Percentiles rank a stretch among this genome's conserved stretches.
Evolutionary conservation across 2,113 vertebrate genomes (phyloP).

Genomic region (Tapirus terrestris): DNA sequence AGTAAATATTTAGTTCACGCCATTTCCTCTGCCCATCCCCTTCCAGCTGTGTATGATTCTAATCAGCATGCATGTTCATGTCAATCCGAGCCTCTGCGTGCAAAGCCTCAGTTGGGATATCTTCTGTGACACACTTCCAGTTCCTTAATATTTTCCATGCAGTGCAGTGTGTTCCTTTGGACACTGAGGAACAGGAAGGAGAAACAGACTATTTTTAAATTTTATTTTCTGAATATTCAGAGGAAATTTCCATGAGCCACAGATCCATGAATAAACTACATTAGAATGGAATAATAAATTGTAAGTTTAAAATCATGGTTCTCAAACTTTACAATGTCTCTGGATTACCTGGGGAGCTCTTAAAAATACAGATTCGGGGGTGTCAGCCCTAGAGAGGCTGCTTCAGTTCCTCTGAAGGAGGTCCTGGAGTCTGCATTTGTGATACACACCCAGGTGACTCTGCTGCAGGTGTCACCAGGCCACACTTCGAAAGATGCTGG

Average conservation of each 20-base stretch:
- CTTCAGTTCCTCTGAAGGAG: background rate
- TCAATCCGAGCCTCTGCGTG: background rate
- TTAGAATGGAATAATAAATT: slow-evolving; percentile 15
- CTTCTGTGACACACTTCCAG: slow-evolving; percentile 36
- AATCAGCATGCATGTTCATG: background rate
- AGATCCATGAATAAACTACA: slow-evolving; percentile 58
- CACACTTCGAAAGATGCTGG: background rate
- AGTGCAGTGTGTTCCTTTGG: slow-evolving; percentile 3
- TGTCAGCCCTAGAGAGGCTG: background rate
- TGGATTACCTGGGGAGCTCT: background rate
- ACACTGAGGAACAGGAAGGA: slow-evolving; percentile 61
- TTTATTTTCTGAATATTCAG: slow-evolving; percentile 58
- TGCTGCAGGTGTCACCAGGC: background rate
- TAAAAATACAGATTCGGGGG: background rate
- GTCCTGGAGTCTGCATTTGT: background rate
- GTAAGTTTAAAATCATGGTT: slow-evolving; percentile 17
- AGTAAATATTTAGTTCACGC: slow-evolving; percentile 71
- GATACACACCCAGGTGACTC: background rate
- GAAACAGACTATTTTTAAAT: slow-evolving; percentile 66
- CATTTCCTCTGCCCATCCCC: slow-evolving; percentile 48
- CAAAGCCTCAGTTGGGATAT: background rate
- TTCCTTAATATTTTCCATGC: slow-evolving; percentile 62
- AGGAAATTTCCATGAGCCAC: slow-evolving; percentile 69
- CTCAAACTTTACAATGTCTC: background rate
- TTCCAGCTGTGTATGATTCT: slow-evolving; percentile 28